phyloP scores from a whole-genome alignment of 2,797 vertebrate genomes.

The Xenops minutus region DNA sequence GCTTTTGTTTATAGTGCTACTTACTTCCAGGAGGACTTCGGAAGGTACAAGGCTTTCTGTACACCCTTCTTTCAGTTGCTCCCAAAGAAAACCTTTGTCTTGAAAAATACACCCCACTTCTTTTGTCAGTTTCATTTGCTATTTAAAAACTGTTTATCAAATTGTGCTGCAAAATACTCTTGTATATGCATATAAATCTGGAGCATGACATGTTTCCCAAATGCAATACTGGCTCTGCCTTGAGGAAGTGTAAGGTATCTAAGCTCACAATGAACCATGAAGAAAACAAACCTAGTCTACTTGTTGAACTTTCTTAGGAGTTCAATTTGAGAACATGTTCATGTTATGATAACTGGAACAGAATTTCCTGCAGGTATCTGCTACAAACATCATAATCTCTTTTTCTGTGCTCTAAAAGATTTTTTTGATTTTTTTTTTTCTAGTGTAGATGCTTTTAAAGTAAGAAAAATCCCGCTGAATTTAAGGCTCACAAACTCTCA shows the following conservation, averaged over 20 bases:
- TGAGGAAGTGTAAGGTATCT: not conserved
- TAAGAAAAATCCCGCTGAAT: not conserved
- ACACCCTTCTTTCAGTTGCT: not conserved
- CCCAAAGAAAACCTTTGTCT: not conserved
- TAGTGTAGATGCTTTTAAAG: not conserved
- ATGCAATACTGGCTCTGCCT: not conserved
- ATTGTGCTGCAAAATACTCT: not conserved
- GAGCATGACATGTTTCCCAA: not conserved
- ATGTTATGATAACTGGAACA: not conserved
- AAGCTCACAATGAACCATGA: not conserved
- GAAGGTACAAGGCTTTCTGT: not conserved
- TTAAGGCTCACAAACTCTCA: not conserved
- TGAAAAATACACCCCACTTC: not conserved
- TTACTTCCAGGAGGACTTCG: not conserved
- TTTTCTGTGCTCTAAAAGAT: not conserved
- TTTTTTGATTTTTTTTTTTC: not conserved
- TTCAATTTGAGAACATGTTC: not conserved
- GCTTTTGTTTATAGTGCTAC: not conserved
- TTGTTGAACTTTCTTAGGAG: not conserved
- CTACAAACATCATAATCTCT: not conserved
- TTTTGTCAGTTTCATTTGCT: not conserved
- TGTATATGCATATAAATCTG: slow-evolving; percentile 2
- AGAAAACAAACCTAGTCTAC: slow-evolving; percentile 12
- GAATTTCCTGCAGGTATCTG: slow-evolving; percentile 4
- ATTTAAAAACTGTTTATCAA: slow-evolving; percentile 7